Base-by-base conservation (phyloP, 2,888 invertebrate genomes). In the Agonopterix heracliana region DNA sequence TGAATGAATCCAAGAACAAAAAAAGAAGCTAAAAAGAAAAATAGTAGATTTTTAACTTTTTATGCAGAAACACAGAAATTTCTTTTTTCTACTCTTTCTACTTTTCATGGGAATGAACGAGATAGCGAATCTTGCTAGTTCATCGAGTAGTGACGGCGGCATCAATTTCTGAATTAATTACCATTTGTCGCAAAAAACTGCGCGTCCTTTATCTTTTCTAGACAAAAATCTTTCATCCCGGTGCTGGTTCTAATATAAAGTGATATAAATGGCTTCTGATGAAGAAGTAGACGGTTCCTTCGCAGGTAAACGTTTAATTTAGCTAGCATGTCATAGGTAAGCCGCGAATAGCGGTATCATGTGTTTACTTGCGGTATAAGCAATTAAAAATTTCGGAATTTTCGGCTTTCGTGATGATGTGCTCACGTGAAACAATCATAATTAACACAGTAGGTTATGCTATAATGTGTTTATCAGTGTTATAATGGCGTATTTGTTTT, bases 251-350 rank as follows among this genome's bases (percentile, higher is more conserved):
- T 81, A 74, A 70, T 73, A 69, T 74, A 79, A 74, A 74, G 74
- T 80, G 68, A 63, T 76, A 36, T 69, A 81, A 82, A 95, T 95
- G 95, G 95, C 95, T 84, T 95, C 95, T 59, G 95, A 95, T 73
- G 95, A 95, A 76, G 95, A 95, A 88, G 92, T 95, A 79, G 95
- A 95, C 72, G 96, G 95, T 79, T 93, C 92, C 80, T 94, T 93
- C 78, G 95, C 94, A 90, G 95, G 96, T 95, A 90, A 94, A 93
- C 86, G 72, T 69, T 74, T 64, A 76, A 77, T 84, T 83, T 81
- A 73, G 74, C 80, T 85, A 88, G 87, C 81, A 85, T 88, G 87
- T 88, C 87, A 86, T 89, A 89, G 88, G 84, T 84, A 89, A 89
- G 84, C 87, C 86, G 87, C 85, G 88, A 84, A 87, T 89, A 89